These are phyloP conservation scores for Strigamia maritima DNA, from an alignment of 2,888 invertebrate species.

Conservation along the genomic window DNA sequence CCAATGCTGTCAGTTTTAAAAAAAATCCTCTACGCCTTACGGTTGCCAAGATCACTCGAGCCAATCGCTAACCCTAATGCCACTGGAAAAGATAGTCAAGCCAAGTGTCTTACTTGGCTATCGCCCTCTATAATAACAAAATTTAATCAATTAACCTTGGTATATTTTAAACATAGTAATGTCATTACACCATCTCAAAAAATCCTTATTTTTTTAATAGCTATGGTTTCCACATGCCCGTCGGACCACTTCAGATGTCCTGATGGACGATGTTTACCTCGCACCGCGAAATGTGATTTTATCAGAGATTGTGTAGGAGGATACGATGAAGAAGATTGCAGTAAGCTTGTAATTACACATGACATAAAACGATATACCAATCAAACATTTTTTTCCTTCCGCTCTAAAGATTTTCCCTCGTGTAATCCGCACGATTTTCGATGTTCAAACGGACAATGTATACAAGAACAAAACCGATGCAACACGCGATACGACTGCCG, in stretches of 20 bases:
- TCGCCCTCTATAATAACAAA: too few species aligned
- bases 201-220: background rate
- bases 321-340: slow-evolving; percentile 51
- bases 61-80: too few species aligned
- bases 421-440: slow-evolving; percentile 1
- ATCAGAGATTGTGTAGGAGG: slow-evolving; percentile 53
- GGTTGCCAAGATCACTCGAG: too few species aligned
- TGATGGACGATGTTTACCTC: slow-evolving; percentile 49
- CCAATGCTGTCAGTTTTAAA: too few species aligned
- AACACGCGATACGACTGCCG: slow-evolving; percentile 54
- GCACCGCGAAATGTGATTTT: slow-evolving; percentile 49
- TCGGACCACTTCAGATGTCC: slow-evolving; percentile 44
- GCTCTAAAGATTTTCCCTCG: background rate
- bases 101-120: too few species aligned
- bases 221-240: background rate
- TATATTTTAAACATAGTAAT: background rate
- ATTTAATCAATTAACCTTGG: too few species aligned
- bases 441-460: slow-evolving; percentile 49
- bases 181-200: too few species aligned
- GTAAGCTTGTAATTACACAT: slow-evolving; percentile 38
- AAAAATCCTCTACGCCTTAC: too few species aligned
- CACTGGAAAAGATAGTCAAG: too few species aligned
- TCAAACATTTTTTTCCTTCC: background rate
- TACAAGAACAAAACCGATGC: slow-evolving; percentile 49
- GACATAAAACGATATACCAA: background rate